phyloP scores from a whole-genome alignment of 2,888 invertebrate species.

The Pterobdella sp. region DNA sequence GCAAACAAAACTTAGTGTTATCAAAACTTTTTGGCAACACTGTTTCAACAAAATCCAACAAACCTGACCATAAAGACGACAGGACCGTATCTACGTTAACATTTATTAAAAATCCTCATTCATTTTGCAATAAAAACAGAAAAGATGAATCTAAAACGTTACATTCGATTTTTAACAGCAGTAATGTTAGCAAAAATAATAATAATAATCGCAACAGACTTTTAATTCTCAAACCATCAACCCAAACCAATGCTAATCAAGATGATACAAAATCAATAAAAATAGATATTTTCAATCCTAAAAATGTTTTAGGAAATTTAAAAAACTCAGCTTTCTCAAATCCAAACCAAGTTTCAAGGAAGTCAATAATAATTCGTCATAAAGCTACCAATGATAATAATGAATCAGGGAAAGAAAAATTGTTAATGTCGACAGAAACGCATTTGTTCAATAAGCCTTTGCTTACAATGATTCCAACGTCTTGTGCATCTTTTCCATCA shows the following conservation, averaged over 20 bases:
- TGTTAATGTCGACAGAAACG: neutral
- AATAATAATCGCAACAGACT: neutral
- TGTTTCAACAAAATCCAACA: neutral
- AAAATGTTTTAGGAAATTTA: neutral
- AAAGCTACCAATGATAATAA: neutral
- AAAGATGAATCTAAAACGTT: neutral
- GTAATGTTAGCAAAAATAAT: neutral
- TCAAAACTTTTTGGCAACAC: neutral
- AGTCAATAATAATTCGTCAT: constrained; percentile 5
- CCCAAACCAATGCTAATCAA: neutral
- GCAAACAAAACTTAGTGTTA: neutral
- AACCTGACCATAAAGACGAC: neutral
- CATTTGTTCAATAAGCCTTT: neutral
- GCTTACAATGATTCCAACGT: neutral
- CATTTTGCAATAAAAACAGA: neutral
- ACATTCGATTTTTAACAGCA: neutral
- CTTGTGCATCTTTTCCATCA: no score
- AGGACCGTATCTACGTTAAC: neutral
- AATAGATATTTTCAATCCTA: neutral
- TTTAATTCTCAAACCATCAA: neutral
- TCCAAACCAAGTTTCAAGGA: neutral
- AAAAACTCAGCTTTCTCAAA: neutral
- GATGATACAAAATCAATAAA: neutral
- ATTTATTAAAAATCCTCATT: neutral
- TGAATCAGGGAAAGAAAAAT: neutral